A percentile compares a stretch with the other conserved stretches of the same genome.
phyloP scores from a whole-genome alignment of 2,797 vertebrate species.

The Bucorvus abyssinicus region DNA sequence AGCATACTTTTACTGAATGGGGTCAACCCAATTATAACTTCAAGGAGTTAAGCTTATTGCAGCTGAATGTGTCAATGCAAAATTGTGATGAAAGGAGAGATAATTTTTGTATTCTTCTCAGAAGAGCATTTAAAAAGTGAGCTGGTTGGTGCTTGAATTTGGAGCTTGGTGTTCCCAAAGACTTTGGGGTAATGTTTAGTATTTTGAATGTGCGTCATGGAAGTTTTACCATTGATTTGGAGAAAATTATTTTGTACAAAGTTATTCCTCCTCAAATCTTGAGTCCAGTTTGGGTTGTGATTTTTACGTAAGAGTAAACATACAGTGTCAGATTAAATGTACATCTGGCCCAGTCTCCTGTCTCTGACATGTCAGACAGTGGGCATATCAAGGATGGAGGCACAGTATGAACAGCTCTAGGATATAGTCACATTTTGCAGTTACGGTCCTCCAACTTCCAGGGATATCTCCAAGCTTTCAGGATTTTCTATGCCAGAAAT shows the following conservation, averaged over 20 bases:
- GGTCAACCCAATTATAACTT: not conserved
- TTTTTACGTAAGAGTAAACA: not conserved
- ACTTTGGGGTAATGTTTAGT: not conserved
- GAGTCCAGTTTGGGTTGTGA: not conserved
- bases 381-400: fast-evolving
- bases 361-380: not conserved
- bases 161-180: not conserved
- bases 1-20: not conserved
- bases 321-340: not conserved
- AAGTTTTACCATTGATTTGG: not conserved
- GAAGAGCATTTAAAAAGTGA: not conserved
- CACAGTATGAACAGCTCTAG: not conserved
- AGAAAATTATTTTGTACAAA: not conserved
- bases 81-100: not conserved
- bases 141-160: not conserved
- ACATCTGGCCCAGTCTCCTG: not conserved
- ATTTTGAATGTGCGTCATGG: not conserved
- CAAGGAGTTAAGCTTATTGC: not conserved
- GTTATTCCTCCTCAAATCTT: not conserved
- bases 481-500: not conserved
- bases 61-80: not conserved
- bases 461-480: not conserved
- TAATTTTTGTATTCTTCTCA: not conserved
- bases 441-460: not conserved
- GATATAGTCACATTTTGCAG: not conserved